Percentiles rank a stretch among this genome's conserved stretches.
Evolutionary conservation across 1,140 invertebrate species (phyloP).

Genomic region (Stegodyphus dumicola): DNA sequence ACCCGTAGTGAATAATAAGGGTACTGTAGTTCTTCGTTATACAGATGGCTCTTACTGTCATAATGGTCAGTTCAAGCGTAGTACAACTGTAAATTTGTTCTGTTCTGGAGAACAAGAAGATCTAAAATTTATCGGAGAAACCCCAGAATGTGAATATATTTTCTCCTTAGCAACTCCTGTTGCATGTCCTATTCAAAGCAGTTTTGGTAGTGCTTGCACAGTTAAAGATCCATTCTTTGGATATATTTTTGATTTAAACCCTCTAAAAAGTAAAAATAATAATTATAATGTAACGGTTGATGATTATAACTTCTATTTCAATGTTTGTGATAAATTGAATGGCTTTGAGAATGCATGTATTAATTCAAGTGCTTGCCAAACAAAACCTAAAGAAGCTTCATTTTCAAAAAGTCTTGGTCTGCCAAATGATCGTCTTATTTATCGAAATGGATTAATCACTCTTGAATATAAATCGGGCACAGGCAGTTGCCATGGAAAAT

Average conservation of each 20-base stretch:
- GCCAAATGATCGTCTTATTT: conserved; percentile 30
- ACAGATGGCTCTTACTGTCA: conserved; percentile 42
- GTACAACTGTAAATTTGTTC: conserved; percentile 41
- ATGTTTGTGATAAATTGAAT: conserved; percentile 67
- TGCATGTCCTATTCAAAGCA: conserved; percentile 65
- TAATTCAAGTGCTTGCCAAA: conserved; percentile 66
- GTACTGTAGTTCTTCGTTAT: conserved; percentile 37
- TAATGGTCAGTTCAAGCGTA: conserved; percentile 10
- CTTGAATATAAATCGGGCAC: conserved; percentile 46
- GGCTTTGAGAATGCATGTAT: conserved; percentile 59
- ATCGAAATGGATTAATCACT: conserved; percentile 45
- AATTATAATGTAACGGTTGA: conserved; percentile 61
- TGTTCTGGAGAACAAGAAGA: conserved; percentile 19
- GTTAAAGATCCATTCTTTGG: conserved; percentile 66
- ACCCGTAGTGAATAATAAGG: conserved; percentile 12
- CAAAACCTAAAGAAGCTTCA: conserved; percentile 23
- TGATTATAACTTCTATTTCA: conserved; percentile 67
- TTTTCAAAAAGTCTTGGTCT: conserved; percentile 44
- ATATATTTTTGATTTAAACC: conserved; percentile 65
- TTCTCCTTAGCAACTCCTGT: conserved; percentile 67
- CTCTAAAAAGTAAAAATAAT: conserved; percentile 61
- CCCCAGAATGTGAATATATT: conserved; percentile 66
- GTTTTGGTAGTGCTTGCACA: conserved; percentile 64
- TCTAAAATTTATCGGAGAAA: conserved; percentile 56
- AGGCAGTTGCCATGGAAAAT: conserved; percentile 59